phyloP scores from a whole-genome alignment of 2,888 invertebrate genomes.

The Vanessa cardui region DNA sequence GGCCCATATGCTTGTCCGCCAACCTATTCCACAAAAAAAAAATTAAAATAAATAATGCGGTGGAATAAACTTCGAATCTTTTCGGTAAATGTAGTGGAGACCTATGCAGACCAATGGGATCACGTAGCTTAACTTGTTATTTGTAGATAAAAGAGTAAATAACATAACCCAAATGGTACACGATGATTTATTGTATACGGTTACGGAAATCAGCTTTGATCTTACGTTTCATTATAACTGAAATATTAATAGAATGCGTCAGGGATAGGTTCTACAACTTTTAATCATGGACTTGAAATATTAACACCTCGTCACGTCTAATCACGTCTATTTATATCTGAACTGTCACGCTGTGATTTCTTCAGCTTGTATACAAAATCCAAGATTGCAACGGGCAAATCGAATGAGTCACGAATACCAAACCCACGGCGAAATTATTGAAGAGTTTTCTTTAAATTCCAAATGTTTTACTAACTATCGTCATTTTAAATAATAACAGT shows the following conservation, averaged over 20 bases:
- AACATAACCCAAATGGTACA: background rate
- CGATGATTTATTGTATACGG: background rate
- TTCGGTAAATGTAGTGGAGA: too few species aligned
- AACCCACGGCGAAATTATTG: slow-evolving; percentile 28
- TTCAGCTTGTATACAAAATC: slow-evolving; percentile 25
- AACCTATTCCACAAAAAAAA: too few species aligned
- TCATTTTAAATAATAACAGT: slow-evolving; percentile 28
- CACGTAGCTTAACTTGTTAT: background rate
- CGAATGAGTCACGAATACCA: slow-evolving; percentile 43
- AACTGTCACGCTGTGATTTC: slow-evolving; percentile 36
- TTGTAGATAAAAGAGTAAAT: background rate
- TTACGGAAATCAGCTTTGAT: slow-evolving; percentile 6
- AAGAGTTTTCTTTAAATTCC: slow-evolving; percentile 24
- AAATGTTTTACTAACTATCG: slow-evolving; percentile 20
- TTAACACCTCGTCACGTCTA: slow-evolving; percentile 30
- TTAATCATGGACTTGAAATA: slow-evolving; percentile 26
- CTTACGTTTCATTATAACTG: slow-evolving; percentile 12
- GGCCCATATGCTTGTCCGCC: too few species aligned
- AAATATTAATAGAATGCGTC: slow-evolving; percentile 27
- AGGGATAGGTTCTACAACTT: slow-evolving; percentile 14
- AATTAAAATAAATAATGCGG: too few species aligned
- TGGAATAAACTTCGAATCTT: too few species aligned
- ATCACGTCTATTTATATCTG: slow-evolving; percentile 40
- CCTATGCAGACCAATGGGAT: too few species aligned
- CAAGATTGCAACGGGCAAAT: slow-evolving; percentile 30